Percentiles rank a stretch among this genome's conserved stretches.
Evolutionary conservation across 2,113 vertebrate species (phyloP).

Genomic region (Murina feae): DNA sequence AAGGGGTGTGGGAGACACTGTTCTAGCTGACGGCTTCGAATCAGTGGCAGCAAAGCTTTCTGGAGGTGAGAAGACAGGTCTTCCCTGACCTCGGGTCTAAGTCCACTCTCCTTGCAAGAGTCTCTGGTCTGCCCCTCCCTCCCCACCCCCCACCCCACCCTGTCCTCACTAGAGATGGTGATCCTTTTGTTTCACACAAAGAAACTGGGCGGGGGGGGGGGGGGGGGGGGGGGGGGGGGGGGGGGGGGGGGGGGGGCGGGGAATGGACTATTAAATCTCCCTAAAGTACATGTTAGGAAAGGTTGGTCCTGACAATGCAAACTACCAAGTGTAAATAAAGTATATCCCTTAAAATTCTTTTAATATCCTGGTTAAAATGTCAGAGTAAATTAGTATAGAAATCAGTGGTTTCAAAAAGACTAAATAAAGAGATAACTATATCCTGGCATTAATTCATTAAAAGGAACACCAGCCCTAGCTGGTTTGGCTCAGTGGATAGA

Average conservation of each 20-base stretch:
- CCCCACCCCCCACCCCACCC: no score
- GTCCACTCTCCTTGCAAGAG: not conserved
- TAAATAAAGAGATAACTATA: not conserved
- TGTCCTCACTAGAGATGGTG: not conserved
- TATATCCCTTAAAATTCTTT: not conserved
- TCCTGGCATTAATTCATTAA: not conserved
- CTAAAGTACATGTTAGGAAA: not conserved
- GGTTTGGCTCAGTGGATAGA: no score
- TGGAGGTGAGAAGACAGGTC: not conserved
- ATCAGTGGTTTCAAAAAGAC: not conserved
- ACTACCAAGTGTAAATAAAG: not conserved
- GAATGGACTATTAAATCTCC: not conserved
- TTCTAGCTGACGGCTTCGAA: not conserved
- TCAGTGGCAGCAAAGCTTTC: not conserved
- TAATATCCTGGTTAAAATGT: not conserved
- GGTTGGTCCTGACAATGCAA: not conserved
- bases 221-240: no score
- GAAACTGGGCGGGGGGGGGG: not conserved
- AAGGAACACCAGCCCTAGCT: not conserved
- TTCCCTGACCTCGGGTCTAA: not conserved
- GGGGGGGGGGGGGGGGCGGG: no score
- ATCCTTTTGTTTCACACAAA: not conserved
- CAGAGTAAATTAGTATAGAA: constrained; percentile 1
- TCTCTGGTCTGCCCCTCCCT: not conserved
- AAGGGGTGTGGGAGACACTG: not conserved